Base-by-base conservation (phyloP, 2,888 invertebrate species). In the Aporophyla lueneburgensis region DNA sequence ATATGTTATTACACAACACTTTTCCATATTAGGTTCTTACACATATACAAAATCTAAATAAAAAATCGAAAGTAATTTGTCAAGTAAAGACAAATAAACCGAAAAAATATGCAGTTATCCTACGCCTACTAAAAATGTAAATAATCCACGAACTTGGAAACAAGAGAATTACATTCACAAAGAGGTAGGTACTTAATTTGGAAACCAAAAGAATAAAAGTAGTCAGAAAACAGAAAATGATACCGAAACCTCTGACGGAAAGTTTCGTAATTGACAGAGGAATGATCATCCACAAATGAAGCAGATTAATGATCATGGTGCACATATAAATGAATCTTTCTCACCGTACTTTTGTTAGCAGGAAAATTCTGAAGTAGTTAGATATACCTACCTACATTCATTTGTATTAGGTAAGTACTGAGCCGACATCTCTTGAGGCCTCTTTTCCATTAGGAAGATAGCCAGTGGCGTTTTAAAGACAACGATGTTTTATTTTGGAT, bases 221-320 rank as follows among this genome's bases (percentile, higher is more conserved):
- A 59, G 58, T 21, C 72, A 77, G 74, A 72, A 83, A 76, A 78
- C 72, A 77, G 74, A 72, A 83, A 76, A 78, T 82, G 59, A 71
- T 65, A 33, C 49, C 16, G 33, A 81, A 77, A 40, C 67, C 56
- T 69, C 61, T 27, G 53, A 68, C 66, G 65, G 43, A 62, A 67
- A 71, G 40, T 62, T 65, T 19, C 54, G 49, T 81, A 78, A 87
- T 82, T 81, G 81, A 76, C 81, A 71, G 66, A 43, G 51, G 75
- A 80, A 71, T 77, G 74, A 81, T 71, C 65, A 61, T 66, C 63
- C 74, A 76, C 65, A 81, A 86, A 77, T 78, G 77, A 78, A 69
- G 40, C 68, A 79, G 75, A 87, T 88, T 87, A 88, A 87, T 87
- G 84, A 84, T 59, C 56, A 21, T 24, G 59, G 58, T 66, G 58